Evolutionary conservation across 2,888 invertebrate species (phyloP).

Genomic region (Epinotia demarniana): DNA sequence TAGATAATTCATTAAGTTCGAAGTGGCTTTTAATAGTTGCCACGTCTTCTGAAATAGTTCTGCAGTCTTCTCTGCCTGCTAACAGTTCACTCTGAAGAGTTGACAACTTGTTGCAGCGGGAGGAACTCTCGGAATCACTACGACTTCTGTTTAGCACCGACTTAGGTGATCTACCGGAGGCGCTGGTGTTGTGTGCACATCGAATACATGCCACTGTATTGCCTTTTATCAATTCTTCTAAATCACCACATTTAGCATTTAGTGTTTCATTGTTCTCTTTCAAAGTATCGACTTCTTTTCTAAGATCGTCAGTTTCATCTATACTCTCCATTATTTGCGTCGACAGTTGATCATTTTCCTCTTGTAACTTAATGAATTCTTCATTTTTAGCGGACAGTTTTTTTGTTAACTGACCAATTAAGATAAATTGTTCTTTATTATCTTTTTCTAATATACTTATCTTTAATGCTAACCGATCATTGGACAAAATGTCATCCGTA

Average conservation of each 20-base stretch:
- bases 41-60: slow-evolving; percentile 74
- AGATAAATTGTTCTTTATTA: slow-evolving; percentile 55
- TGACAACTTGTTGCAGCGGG: slow-evolving; percentile 72
- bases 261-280: slow-evolving; percentile 59
- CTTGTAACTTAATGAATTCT: slow-evolving; percentile 71
- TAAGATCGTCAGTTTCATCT: slow-evolving; percentile 81
- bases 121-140: slow-evolving; percentile 72
- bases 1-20: slow-evolving; percentile 67
- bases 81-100: slow-evolving; percentile 74
- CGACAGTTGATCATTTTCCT: slow-evolving; percentile 83
- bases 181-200: slow-evolving; percentile 47
- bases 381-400: slow-evolving; percentile 56
- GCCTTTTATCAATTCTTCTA: slow-evolving; percentile 52
- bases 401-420: slow-evolving; percentile 59
- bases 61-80: slow-evolving; percentile 75
- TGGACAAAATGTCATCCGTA: slow-evolving; percentile 62
- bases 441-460: slow-evolving; percentile 64
- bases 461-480: slow-evolving; percentile 63
- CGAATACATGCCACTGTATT: slow-evolving; percentile 11
- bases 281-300: slow-evolving; percentile 64
- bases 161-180: slow-evolving; percentile 50
- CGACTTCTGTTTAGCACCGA: slow-evolving; percentile 69
- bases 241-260: slow-evolving; percentile 53
- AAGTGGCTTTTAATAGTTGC: slow-evolving; percentile 76
- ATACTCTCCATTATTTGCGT: slow-evolving; percentile 84